Conservation (phyloP, 2,888 invertebrate species). For the Eupeodes latifasciatus region DNA sequence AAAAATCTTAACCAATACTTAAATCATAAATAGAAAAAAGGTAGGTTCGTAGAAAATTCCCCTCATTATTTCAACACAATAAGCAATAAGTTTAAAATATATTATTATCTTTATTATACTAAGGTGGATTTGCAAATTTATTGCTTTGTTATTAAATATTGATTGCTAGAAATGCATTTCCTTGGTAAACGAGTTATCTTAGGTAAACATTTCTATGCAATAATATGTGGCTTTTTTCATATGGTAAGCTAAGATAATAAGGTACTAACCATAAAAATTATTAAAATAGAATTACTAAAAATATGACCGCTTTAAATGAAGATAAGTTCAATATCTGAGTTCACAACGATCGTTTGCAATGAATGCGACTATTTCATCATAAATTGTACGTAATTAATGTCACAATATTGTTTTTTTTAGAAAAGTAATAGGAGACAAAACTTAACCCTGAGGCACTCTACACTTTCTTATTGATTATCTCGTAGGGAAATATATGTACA, state of each 20-base stretch:
- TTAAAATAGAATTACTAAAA: too few relatives aligned
- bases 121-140: conserved; percentile 39
- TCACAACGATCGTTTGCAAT: too few relatives aligned
- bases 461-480: too few relatives aligned
- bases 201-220: not conserved
- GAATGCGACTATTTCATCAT: too few relatives aligned
- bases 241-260: not conserved
- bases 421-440: too few relatives aligned
- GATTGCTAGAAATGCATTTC: conserved; percentile 22
- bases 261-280: too few relatives aligned
- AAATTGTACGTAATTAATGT: too few relatives aligned
- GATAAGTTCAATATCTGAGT: too few relatives aligned
- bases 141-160: conserved; percentile 16
- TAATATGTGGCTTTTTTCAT: not conserved
- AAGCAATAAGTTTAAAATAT: not conserved
- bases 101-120: not conserved
- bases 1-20: not conserved
- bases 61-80: conserved; percentile 17
- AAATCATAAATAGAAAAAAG: conserved; percentile 11
- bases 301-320: too few relatives aligned
- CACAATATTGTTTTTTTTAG: too few relatives aligned
- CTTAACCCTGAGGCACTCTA: too few relatives aligned
- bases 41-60: conserved; percentile 33
- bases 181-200: conserved; percentile 6
- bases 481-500: too few relatives aligned